A percentile compares a stretch with the other conserved stretches of the same genome.
phyloP scores from a whole-genome alignment of 2,113 vertebrate species.

The Platycercus adscitus region DNA sequence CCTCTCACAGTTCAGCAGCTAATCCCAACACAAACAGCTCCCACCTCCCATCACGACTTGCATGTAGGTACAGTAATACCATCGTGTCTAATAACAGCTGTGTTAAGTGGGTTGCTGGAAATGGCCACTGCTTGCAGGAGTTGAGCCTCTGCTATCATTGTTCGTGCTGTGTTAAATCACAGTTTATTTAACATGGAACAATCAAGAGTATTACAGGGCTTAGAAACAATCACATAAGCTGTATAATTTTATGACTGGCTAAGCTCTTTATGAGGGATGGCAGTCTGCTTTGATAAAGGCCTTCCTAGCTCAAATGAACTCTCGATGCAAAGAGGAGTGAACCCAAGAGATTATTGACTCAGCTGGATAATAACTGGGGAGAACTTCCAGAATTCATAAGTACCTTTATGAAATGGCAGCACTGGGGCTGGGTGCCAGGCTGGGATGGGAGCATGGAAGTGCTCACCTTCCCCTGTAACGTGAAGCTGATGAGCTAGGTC shows the following conservation, averaged over 20 bases:
- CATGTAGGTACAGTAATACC: neutral
- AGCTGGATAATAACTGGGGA: neutral
- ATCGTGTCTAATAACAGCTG: neutral
- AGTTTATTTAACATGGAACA: conserved; percentile 75
- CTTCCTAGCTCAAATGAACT: conserved; percentile 11
- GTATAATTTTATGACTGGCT: conserved; percentile 31
- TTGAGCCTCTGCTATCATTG: conserved; percentile 45
- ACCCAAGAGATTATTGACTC: neutral
- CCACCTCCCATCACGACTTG: neutral
- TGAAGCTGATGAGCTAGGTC: neutral
- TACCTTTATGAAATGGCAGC: neutral
- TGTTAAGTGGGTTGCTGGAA: conserved; percentile 11
- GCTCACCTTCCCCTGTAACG: neutral
- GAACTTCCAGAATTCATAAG: neutral
- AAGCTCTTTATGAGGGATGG: conserved; percentile 58
- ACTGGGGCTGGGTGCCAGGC: neutral
- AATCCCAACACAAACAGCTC: conserved; percentile 37
- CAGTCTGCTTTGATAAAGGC: conserved; percentile 40
- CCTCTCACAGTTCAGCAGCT: neutral
- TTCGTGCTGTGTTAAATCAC: conserved; percentile 58
- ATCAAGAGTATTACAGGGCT: conserved; percentile 72
- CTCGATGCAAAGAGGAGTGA: conserved; percentile 2
- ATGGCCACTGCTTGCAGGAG: neutral
- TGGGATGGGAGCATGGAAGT: neutral
- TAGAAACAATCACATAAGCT: conserved; percentile 74